Percentiles rank a stretch among this genome's conserved stretches.
Conservation (phyloP, 2,888 invertebrate genomes). For the Cactoblastis cactorum region DNA sequence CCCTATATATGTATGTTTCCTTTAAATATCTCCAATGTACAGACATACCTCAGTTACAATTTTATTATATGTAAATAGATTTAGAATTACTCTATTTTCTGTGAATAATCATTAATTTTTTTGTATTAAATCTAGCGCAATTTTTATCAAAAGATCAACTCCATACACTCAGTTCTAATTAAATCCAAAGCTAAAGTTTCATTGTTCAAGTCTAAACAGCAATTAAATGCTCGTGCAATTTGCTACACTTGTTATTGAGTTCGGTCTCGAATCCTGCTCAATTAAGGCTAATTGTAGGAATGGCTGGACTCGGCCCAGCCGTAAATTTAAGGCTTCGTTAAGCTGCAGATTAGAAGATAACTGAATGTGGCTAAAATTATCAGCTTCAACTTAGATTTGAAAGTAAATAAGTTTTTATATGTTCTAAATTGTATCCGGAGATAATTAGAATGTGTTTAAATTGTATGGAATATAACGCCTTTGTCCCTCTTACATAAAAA, state of each 20-base stretch:
- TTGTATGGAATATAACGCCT: too few relatives aligned
- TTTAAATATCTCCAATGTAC: too few relatives aligned
- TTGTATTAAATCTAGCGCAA: not conserved
- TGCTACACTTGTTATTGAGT: slow-evolving; percentile 5
- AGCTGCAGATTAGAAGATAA: not conserved
- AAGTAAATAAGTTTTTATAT: not conserved
- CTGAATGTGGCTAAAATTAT: not conserved
- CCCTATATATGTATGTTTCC: too few relatives aligned
- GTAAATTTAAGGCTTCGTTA: slow-evolving; percentile 1
- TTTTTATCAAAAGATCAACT: not conserved
- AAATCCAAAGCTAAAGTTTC: not conserved
- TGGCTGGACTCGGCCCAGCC: not conserved
- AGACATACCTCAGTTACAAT: too few relatives aligned
- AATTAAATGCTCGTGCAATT: slow-evolving; percentile 1
- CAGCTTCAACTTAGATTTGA: not conserved
- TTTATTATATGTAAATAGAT: too few relatives aligned
- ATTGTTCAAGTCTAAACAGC: slow-evolving; percentile 7
- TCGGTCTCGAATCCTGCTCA: not conserved
- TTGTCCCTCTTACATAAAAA: too few relatives aligned
- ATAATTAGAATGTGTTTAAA: too few relatives aligned
- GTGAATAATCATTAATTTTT: not conserved
- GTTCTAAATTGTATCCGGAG: too few relatives aligned
- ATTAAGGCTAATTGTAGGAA: slow-evolving; percentile 7
- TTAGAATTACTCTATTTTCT: not conserved
- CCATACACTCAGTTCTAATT: not conserved